Evolutionary conservation across 2,797 vertebrate species (phyloP).

Genomic region (Paedocypris micromegethes): DNA sequence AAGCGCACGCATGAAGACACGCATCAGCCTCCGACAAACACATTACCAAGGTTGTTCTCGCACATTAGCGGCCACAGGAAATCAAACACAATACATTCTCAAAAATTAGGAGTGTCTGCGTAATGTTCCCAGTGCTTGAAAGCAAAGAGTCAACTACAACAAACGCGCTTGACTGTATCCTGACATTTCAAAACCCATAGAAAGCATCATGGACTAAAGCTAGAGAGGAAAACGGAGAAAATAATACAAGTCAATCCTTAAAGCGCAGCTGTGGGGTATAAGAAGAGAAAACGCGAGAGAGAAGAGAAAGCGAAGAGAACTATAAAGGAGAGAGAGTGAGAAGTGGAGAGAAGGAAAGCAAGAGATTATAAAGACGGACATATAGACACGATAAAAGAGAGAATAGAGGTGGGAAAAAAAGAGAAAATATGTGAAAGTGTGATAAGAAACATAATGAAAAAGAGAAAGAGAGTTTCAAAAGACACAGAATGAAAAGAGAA

Average conservation of each 20-base stretch:
- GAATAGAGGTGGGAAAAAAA: too few species aligned
- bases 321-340: not conserved
- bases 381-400: too few species aligned
- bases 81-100: slow-evolving; percentile 31
- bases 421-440: too few species aligned
- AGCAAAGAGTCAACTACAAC: not conserved
- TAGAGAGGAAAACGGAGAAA: slow-evolving; percentile 29
- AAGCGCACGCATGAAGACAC: slow-evolving; percentile 1
- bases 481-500: too few species aligned
- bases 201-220: slow-evolving; percentile 6
- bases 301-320: not conserved
- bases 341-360: not conserved
- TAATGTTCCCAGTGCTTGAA: not conserved
- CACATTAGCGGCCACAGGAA: slow-evolving; percentile 34
- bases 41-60: slow-evolving; percentile 42
- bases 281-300: slow-evolving; percentile 38
- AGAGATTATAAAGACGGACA: not conserved
- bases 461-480: too few species aligned
- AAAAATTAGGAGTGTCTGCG: slow-evolving; percentile 8
- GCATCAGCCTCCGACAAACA: slow-evolving; percentile 39
- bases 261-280: slow-evolving; percentile 41
- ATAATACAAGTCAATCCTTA: slow-evolving; percentile 31
- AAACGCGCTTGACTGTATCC: too few species aligned
- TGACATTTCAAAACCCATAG: not conserved
- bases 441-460: too few species aligned